A percentile compares a stretch with the other conserved stretches of the same genome.
Conservation (phyloP, 2,113 vertebrate species). For the Oreochromis spilurus region DNA sequence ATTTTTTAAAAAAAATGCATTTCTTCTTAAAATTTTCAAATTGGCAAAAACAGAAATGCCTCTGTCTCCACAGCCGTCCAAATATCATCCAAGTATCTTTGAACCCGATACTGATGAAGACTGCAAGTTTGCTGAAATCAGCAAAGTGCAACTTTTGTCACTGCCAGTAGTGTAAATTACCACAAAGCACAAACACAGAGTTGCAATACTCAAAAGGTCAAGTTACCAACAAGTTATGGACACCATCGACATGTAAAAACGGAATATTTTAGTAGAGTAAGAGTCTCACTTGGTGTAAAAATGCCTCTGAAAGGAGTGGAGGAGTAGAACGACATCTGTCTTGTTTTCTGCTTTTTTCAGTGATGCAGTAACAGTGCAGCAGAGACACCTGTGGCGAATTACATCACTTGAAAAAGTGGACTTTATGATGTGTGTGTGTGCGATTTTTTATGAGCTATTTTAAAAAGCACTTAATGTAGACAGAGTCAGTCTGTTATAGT, state of each 20-base stretch:
- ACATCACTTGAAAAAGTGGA: neutral
- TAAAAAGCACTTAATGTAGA: neutral
- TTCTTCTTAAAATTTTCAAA: neutral
- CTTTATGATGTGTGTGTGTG: neutral
- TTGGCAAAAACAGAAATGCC: neutral
- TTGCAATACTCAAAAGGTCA: neutral
- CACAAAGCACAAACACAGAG: neutral
- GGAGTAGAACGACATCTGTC: neutral
- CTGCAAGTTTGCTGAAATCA: neutral
- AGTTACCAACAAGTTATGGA: neutral
- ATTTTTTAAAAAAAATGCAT: neutral
- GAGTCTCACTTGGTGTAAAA: neutral
- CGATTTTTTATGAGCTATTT: neutral
- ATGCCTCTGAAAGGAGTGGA: neutral
- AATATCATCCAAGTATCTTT: neutral
- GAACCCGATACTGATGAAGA: neutral
- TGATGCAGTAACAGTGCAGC: neutral
- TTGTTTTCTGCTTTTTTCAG: neutral
- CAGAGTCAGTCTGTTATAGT: neutral
- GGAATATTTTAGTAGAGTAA: neutral
- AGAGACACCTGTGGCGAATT: neutral
- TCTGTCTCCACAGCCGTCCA: neutral
- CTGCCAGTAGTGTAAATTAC: neutral
- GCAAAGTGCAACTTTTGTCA: neutral
- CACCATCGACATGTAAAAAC: neutral